Conservation (phyloP, 2,113 vertebrate genomes). For the Dipodomys spectabilis region DNA sequence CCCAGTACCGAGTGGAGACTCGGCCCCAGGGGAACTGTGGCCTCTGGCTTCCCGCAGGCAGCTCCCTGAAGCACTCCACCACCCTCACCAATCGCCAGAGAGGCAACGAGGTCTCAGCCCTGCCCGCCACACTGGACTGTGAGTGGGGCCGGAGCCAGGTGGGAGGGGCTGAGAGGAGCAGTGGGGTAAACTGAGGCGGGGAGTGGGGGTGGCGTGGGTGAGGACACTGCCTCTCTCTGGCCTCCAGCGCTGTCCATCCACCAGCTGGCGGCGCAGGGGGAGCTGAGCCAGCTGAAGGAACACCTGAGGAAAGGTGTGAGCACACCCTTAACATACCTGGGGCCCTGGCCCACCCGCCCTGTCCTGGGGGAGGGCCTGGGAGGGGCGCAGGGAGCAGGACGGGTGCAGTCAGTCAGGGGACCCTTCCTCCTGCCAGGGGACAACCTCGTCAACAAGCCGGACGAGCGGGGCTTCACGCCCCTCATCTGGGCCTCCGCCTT, state of each 20-base stretch:
- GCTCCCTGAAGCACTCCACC: slow-evolving; percentile 90
- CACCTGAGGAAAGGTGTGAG: slow-evolving; percentile 91
- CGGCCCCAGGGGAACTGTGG: background rate
- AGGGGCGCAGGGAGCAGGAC: background rate
- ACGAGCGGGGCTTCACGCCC: slow-evolving; percentile 95
- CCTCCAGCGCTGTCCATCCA: slow-evolving; percentile 93
- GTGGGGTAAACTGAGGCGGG: background rate
- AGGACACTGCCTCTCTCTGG: slow-evolving; percentile 28
- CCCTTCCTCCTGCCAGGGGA: slow-evolving; percentile 84
- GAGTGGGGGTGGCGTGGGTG: background rate
- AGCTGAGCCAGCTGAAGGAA: slow-evolving; percentile 91
- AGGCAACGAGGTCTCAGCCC: slow-evolving; percentile 94
- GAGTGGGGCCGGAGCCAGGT: slow-evolving; percentile 67
- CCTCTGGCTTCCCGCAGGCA: slow-evolving; percentile 71
- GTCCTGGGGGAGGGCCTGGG: background rate
- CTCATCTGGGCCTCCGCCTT: slow-evolving; percentile 98
- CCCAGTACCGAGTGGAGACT: too few relatives aligned
- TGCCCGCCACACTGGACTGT: slow-evolving; percentile 95
- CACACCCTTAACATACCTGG: background rate
- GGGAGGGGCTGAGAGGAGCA: background rate
- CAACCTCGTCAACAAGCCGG: slow-evolving; percentile 92
- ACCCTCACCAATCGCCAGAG: slow-evolving; percentile 96
- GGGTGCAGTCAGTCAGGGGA: background rate
- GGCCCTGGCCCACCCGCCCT: rapidly evolving
- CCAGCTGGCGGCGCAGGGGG: slow-evolving; percentile 96